phyloP scores from a whole-genome alignment of 1,140 invertebrate species.

The Drosophila virilis region DNA sequence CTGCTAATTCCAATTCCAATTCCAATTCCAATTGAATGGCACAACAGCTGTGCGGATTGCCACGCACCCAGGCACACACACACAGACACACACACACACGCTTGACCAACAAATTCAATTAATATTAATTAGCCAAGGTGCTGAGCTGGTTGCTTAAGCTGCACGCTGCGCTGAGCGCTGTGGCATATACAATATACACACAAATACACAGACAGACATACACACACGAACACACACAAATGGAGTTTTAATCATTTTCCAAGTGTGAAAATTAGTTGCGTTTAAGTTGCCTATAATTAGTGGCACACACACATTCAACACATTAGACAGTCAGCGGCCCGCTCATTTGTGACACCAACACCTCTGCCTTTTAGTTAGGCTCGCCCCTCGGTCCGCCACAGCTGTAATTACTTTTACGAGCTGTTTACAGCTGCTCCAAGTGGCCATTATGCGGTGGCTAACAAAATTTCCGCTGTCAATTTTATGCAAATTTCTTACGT shows the following conservation, averaged over 20 bases:
- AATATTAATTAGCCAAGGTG: constrained; percentile 83
- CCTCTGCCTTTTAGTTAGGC: constrained; percentile 1
- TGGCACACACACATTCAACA: constrained; percentile 37
- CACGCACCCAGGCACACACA: constrained; percentile 46
- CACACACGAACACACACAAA: constrained; percentile 50
- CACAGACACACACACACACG: constrained; percentile 10
- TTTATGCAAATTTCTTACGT: constrained; percentile 81
- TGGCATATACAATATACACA: constrained; percentile 34
- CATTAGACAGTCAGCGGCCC: constrained; percentile 29
- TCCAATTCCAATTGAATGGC: constrained; percentile 63
- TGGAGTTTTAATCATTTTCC: constrained; percentile 84
- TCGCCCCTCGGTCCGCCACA: constrained; percentile 14
- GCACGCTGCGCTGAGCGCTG: constrained; percentile 61
- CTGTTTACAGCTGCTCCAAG: constrained; percentile 83
- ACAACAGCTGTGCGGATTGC: constrained; percentile 71
- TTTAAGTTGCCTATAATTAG: constrained; percentile 81
- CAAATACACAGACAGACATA: constrained; percentile 9
- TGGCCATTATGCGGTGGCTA: constrained; percentile 73
- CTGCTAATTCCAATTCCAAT: constrained; percentile 66
- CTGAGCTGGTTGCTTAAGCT: constrained; percentile 54
- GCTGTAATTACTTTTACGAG: constrained; percentile 83
- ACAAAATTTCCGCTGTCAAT: constrained; percentile 72
- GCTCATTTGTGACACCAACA: constrained; percentile 54
- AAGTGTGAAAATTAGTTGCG: constrained; percentile 82
- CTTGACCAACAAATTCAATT: constrained; percentile 73